phyloP scores from a whole-genome alignment of 1,140 invertebrate genomes.

The Lepidostoma basale region DNA sequence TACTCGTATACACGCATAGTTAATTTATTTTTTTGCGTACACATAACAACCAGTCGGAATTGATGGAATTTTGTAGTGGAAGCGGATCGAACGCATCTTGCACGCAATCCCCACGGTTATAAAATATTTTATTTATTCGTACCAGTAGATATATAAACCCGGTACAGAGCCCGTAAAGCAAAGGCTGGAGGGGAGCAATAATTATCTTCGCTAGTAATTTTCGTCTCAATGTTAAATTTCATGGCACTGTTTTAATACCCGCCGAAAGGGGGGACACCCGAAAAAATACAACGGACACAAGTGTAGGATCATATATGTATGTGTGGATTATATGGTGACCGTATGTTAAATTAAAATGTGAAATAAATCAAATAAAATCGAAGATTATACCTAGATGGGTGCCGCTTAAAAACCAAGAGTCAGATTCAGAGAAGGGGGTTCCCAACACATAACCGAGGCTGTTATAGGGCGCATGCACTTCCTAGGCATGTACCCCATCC shows the following conservation, averaged over 20 bases:
- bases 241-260: slow-evolving; percentile 46
- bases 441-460: too few species aligned
- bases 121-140: slow-evolving; percentile 47
- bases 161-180: slow-evolving; percentile 30
- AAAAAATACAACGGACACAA: slow-evolving; percentile 25
- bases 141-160: slow-evolving; percentile 43
- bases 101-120: slow-evolving; percentile 34
- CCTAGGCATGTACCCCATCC: too few species aligned
- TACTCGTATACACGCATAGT: too few species aligned
- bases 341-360: too few species aligned
- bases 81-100: slow-evolving; percentile 22
- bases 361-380: too few species aligned
- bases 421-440: too few species aligned
- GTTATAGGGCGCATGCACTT: too few species aligned
- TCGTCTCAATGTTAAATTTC: slow-evolving; percentile 45
- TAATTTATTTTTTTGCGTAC: too few species aligned
- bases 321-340: too few species aligned
- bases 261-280: slow-evolving; percentile 9
- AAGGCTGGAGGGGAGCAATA: slow-evolving; percentile 27
- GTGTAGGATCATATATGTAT: not conserved
- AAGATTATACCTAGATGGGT: too few species aligned
- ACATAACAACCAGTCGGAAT: not conserved
- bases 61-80: not conserved
- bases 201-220: slow-evolving; percentile 46
- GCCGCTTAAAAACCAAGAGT: too few species aligned